phyloP scores from a whole-genome alignment of 2,797 vertebrate genomes.

The Lacerta viridis region DNA sequence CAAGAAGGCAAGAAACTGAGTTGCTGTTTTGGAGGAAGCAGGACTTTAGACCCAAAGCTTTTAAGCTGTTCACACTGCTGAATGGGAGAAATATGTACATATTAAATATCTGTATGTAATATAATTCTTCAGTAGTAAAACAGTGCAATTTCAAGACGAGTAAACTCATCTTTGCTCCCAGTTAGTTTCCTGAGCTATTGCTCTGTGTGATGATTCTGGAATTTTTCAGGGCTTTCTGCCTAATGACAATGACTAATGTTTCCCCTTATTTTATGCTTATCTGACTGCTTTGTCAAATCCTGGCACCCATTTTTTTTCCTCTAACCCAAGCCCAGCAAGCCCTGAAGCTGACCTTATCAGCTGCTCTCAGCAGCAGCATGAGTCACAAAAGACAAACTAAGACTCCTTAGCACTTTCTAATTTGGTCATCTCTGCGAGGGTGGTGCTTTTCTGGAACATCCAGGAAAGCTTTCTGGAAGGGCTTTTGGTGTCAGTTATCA shows the following conservation, averaged over 20 bases:
- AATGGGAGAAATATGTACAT: conserved; percentile 23
- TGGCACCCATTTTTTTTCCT: conserved; percentile 47
- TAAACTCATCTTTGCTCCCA: conserved; percentile 9
- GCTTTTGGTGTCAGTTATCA: conserved; percentile 57
- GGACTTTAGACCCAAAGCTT: too few species aligned
- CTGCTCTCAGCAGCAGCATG: conserved; percentile 63
- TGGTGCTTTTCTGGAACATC: conserved; percentile 66
- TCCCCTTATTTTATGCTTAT: conserved; percentile 48
- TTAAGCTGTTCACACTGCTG: conserved; percentile 25
- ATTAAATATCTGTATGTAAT: conserved; percentile 54
- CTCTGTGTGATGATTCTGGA: background rate
- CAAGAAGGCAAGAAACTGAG: too few species aligned
- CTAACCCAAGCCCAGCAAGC: conserved; percentile 39
- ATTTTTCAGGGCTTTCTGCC: background rate
- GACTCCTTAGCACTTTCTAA: conserved; percentile 54
- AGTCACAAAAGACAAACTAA: conserved; percentile 59
- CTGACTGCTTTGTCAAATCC: conserved; percentile 37
- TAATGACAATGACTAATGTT: conserved; percentile 13
- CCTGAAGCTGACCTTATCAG: conserved; percentile 63
- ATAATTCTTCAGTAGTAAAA: background rate
- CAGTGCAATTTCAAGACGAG: conserved; percentile 47
- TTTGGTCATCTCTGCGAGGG: conserved; percentile 46
- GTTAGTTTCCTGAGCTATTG: background rate
- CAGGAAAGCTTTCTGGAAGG: conserved; percentile 69
- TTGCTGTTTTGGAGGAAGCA: background rate